A percentile compares a stretch with the other conserved stretches of the same genome.
Conservation (phyloP, 2,797 vertebrate species). For the Tokudaia tokunoshimensis region DNA sequence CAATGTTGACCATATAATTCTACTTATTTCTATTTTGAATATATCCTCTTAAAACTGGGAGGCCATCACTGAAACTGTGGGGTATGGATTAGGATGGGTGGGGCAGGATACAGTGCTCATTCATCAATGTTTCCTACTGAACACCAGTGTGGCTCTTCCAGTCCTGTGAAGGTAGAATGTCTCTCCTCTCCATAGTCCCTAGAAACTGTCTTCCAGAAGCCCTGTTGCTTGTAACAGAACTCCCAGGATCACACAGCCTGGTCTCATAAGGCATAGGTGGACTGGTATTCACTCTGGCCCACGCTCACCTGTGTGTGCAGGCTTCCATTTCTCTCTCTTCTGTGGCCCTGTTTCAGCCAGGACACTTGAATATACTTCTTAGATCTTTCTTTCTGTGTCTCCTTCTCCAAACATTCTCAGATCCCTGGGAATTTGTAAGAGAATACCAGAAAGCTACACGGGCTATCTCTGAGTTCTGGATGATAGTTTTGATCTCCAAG, state of each 20-base stretch:
- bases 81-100: not conserved
- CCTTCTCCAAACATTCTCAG: not conserved
- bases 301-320: accelerated
- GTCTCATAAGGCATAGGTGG: not conserved
- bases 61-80: not conserved
- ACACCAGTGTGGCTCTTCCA: not conserved
- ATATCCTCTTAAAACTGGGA: not conserved
- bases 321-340: not conserved
- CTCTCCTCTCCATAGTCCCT: not conserved
- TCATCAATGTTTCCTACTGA: not conserved
- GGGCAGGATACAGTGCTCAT: not conserved
- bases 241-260: not conserved
- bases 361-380: not conserved
- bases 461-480: not conserved
- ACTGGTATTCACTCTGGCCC: not conserved
- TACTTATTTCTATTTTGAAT: constrained; percentile 44
- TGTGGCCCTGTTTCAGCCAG: not conserved
- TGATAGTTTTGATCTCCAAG: not conserved
- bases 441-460: not conserved
- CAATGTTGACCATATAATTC: not conserved
- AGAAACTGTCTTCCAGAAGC: not conserved
- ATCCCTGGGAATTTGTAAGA: not conserved
- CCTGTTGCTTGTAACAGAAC: not conserved
- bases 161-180: not conserved
- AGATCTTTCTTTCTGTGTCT: not conserved